Evolutionary conservation across 2,888 invertebrate genomes (phyloP), one percentile per base, ranked within the genome.

Genomic region (Cataglyphis altisquamis): DNA sequence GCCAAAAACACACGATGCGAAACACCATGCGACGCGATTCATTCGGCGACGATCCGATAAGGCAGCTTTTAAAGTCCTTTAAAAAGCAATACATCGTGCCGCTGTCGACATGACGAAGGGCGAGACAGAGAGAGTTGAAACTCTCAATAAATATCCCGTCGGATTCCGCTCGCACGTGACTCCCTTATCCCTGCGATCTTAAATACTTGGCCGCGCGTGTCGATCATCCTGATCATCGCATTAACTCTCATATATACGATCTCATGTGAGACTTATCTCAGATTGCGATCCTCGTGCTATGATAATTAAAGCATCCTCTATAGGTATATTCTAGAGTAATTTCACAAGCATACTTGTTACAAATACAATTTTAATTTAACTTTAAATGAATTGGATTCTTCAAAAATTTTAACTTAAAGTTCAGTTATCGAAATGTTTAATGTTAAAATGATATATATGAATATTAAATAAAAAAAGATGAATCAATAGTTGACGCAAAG

Each of bases 151-250:
- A 87, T 84, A 87, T 90, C 89, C 89, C 89, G 89, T 86, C 41
- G 90, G 91, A 92, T 92, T 88, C 90, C 89, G 89, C 86, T 83
- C 88, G 87, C 94, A 94, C 94, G 94, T 93, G 94, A 91, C 91
- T 88, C 89, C 85, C 89, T 92, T 94, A 94, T 94, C 94, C 84
- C n/a, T 63, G 60, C 83, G 86, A 94, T 94, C 94, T 94, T 93
- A 94, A 94, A 93, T 93, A 94, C 93, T 92, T 86, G 91, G 87
- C 90, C 87, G 87, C 92, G 92, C 91, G 92, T 93, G 92, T 90
- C 92, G 89, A 91, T 91, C 92, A 90, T 89, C 88, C 87, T 87
- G 87, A 91, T 90, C 88, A 91, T 91, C 91, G 91, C 90, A 88
- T 92, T 92, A 92, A 91, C 91, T 91, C 91, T 89, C 91, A 87